Evolutionary conservation across 2,888 invertebrate species (phyloP).

Genomic region (Campoplex capitator): DNA sequence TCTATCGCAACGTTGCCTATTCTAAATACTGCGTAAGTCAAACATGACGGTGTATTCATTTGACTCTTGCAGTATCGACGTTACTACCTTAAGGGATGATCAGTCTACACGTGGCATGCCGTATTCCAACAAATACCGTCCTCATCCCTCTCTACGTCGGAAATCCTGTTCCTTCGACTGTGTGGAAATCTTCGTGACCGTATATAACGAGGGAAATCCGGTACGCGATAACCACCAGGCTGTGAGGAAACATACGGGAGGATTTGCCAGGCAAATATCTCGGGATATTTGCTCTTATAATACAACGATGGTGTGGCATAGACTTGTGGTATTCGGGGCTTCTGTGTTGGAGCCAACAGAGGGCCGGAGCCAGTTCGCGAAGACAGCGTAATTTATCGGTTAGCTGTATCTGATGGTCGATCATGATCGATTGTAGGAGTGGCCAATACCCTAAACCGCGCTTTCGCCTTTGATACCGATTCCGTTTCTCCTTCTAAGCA

Average conservation of each 20-base stretch:
- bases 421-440: conserved; percentile 57
- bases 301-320: conserved; percentile 53
- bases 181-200: conserved; percentile 26
- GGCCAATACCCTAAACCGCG: conserved; percentile 4
- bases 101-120: conserved; percentile 8
- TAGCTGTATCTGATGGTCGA: conserved; percentile 46
- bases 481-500: conserved; percentile 22
- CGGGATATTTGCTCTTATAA: conserved; percentile 68
- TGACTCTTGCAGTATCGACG: too few species aligned
- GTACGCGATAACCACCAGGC: conserved; percentile 40
- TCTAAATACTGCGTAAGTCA: too few species aligned
- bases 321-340: conserved; percentile 32
- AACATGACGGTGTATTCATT: too few species aligned
- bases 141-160: neutral
- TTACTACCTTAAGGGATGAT: too few species aligned
- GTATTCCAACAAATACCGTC: conserved; percentile 18
- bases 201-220: conserved; percentile 26
- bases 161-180: conserved; percentile 18
- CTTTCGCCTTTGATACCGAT: conserved; percentile 32
- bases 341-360: conserved; percentile 8
- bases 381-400: conserved; percentile 59
- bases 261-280: conserved; percentile 65
- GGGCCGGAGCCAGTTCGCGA: conserved; percentile 3
- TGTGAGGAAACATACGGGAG: conserved; percentile 27
- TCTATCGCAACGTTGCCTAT: too few species aligned